Conservation (phyloP, 2,797 vertebrate genomes). For the Syngnathus rostellatus region DNA sequence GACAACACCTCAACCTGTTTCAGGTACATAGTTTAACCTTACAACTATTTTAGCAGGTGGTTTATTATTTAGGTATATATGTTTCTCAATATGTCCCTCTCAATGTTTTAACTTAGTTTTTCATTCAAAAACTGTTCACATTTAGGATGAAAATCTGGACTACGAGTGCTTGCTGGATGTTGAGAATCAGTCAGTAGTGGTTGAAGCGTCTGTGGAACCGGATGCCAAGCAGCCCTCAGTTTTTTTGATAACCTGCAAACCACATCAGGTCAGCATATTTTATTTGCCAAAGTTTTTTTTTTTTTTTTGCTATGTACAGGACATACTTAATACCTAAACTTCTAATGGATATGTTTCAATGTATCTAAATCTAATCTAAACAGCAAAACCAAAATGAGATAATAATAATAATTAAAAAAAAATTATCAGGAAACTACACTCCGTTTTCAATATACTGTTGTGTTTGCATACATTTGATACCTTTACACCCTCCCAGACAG, state of each 20-base stretch:
- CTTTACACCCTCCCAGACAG: not conserved
- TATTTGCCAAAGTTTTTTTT: not conserved
- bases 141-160: conserved; percentile 76
- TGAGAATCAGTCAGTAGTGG: conserved; percentile 75
- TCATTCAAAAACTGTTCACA: conserved; percentile 1
- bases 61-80: not conserved
- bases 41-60: not conserved
- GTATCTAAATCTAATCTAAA: not conserved
- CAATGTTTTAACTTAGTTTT: not conserved
- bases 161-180: conserved; percentile 85
- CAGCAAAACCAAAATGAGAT: too few species aligned
- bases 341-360: not conserved
- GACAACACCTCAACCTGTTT: conserved; percentile 82
- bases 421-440: too few species aligned
- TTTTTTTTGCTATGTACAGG: not conserved
- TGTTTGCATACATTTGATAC: conserved; percentile 7
- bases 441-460: conserved; percentile 2
- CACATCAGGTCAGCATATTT: conserved; percentile 74
- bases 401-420: too few species aligned
- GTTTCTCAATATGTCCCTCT: not conserved
- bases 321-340: not conserved
- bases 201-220: conserved; percentile 76
- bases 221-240: conserved; percentile 61
- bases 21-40: conserved; percentile 65
- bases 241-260: conserved; percentile 81